A percentile compares a stretch with the other conserved stretches of the same genome.
Conservation (phyloP, 2,888 invertebrate species). For the Geophilus truncorum region DNA sequence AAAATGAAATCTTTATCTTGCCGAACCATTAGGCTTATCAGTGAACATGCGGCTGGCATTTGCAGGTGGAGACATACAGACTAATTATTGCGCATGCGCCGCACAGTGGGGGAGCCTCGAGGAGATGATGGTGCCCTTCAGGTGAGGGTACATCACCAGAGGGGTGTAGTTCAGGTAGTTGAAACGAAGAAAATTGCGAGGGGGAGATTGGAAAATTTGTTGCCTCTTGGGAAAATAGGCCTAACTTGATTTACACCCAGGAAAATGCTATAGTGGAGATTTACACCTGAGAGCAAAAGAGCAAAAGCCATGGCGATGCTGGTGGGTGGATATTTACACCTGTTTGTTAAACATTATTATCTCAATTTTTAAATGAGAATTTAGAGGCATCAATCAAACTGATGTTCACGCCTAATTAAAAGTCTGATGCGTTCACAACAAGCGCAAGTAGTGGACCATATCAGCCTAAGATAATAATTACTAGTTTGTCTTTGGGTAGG, state of each 20-base stretch:
- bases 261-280: background rate
- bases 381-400: too few species aligned
- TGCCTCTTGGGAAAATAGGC: background rate
- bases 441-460: too few species aligned
- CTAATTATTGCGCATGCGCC: conserved; percentile 14
- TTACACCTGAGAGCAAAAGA: background rate
- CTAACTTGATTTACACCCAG: background rate
- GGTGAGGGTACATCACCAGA: conserved; percentile 9
- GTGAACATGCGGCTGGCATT: conserved; percentile 8
- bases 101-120: background rate
- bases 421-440: too few species aligned
- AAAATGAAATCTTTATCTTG: conserved; percentile 25
- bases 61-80: conserved; percentile 2
- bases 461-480: too few species aligned
- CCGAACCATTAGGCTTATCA: conserved; percentile 20
- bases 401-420: too few species aligned
- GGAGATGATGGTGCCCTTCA: background rate
- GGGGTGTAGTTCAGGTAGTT: conserved; percentile 6
- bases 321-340: background rate
- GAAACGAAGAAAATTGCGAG: background rate
- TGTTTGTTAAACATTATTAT: background rate
- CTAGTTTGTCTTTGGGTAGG: too few species aligned
- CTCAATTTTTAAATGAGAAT: too few species aligned
- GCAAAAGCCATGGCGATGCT: background rate
- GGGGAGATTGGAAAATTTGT: background rate